Conservation (phyloP, 2,888 invertebrate species). For the Cerceris ruficornis region DNA sequence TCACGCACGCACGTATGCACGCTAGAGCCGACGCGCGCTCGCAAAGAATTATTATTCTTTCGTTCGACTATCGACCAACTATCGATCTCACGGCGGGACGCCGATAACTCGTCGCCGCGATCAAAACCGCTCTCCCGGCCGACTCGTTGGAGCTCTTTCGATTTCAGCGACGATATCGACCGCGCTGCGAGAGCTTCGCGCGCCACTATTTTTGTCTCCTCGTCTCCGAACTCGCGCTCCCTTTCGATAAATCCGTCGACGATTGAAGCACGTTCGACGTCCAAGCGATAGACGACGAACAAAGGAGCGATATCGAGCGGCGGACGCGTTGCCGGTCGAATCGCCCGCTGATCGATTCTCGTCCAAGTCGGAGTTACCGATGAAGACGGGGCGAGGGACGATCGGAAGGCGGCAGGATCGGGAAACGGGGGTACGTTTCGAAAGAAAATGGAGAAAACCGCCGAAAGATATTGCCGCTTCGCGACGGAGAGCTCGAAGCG, state of each 20-base stretch:
- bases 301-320: neutral
- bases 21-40: neutral
- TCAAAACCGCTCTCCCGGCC: slow-evolving; percentile 46
- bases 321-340: too few relatives aligned
- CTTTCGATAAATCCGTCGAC: neutral
- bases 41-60: slow-evolving; percentile 73
- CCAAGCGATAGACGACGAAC: neutral
- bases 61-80: slow-evolving; percentile 73
- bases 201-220: neutral
- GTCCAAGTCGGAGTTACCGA: too few relatives aligned
- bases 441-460: neutral
- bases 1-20: slow-evolving; percentile 1
- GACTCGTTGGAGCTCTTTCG: slow-evolving; percentile 22
- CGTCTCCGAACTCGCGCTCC: neutral
- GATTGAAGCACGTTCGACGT: neutral
- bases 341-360: too few relatives aligned
- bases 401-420: neutral
- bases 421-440: neutral
- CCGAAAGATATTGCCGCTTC: neutral
- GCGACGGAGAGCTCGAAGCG: neutral
- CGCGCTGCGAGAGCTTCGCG: neutral
- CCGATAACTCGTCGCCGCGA: slow-evolving; percentile 73
- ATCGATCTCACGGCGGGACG: slow-evolving; percentile 74
- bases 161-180: slow-evolving; percentile 9
- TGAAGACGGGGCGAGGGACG: neutral